Evolutionary conservation across 2,113 vertebrate species (phyloP), one percentile per base, ranked within the genome.

Genomic region (Cyphomyrus discorhynchus): DNA sequence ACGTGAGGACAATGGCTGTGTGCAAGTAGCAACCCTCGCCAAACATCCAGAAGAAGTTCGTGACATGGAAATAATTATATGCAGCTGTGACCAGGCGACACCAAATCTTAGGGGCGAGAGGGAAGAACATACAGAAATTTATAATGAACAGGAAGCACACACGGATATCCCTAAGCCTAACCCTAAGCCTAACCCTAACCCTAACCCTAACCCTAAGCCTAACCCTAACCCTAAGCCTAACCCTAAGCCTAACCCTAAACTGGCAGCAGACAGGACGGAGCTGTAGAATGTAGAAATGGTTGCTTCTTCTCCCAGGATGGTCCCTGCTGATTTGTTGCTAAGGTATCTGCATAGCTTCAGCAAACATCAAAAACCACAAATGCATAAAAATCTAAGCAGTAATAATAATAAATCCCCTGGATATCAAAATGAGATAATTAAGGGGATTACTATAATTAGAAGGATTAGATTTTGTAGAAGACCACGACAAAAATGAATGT

Each of bases 31-130:
- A 99, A 46, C 98, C 98, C 90, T 99, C 98, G 0, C 98, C 98
- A 0, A 99, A 99, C 98, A 99, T 99, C 98, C 98, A 99, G 93
- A 99, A 99, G 92, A 99, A 99, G 93, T 99, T 99, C 92, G 98
- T 99, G 93, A 99, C 98, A 0, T 99, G 98, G 95, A 99, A 99
- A 70, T 99, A 99, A 93, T 99, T 99, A 95, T 98, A 99, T 83
- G 97, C 97, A 0, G 98, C 97, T 1, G 97, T 99, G 91, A 99
- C 98, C 90, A 99, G 91, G 10, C 98, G 97, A 90, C 98, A 99
- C 98, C 98, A 99, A 89, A 94, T 94, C 98, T 99, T 70, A 85
- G 11, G 92, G 39, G 58, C n/a, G 39, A 80, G 70, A 42, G 39
- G 47, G 56, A 70, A 70, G 27, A 31, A 70, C n/a, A 70, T 11